Percentiles rank a stretch among this genome's conserved stretches.
These are phyloP conservation scores for Parauchenoglanis punctatus DNA, from an alignment of 2,797 vertebrate genomes.

Conservation along the genomic window DNA sequence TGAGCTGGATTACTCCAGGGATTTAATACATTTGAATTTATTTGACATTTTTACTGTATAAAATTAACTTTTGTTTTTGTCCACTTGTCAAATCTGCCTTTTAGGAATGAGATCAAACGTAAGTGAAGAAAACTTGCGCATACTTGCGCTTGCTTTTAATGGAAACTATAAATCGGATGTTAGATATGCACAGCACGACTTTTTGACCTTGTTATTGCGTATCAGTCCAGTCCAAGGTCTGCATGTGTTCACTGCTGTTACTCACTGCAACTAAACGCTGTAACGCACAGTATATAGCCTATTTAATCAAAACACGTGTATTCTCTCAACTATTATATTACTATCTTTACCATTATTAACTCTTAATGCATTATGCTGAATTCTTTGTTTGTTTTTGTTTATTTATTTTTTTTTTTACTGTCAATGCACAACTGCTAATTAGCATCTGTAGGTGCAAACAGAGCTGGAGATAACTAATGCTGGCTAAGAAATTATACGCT, in stretches of 20 bases:
- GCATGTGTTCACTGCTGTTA: background rate
- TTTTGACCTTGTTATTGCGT: slow-evolving; percentile 13
- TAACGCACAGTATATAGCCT: background rate
- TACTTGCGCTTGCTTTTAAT: too few relatives aligned
- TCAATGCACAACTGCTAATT: background rate
- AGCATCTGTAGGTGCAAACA: too few relatives aligned
- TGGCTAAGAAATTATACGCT: too few relatives aligned
- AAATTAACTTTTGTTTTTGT: background rate
- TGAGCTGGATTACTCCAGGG: background rate
- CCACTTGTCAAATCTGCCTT: background rate
- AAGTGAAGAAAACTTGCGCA: background rate
- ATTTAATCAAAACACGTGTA: background rate
- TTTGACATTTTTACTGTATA: background rate
- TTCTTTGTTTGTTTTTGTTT: background rate
- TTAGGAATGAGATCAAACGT: background rate
- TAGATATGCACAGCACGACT: background rate
- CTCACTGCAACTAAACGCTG: background rate
- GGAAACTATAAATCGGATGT: background rate
- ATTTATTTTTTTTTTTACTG: background rate
- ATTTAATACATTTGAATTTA: background rate
- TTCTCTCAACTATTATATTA: background rate
- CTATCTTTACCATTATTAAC: too few relatives aligned
- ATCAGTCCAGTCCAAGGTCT: slow-evolving; percentile 14
- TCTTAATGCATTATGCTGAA: too few relatives aligned
- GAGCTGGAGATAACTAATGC: too few relatives aligned